Evolutionary conservation across 2,888 invertebrate genomes (phyloP), one percentile per base, ranked within the genome.

Genomic region (Lepeophtheirus nordmannii): DNA sequence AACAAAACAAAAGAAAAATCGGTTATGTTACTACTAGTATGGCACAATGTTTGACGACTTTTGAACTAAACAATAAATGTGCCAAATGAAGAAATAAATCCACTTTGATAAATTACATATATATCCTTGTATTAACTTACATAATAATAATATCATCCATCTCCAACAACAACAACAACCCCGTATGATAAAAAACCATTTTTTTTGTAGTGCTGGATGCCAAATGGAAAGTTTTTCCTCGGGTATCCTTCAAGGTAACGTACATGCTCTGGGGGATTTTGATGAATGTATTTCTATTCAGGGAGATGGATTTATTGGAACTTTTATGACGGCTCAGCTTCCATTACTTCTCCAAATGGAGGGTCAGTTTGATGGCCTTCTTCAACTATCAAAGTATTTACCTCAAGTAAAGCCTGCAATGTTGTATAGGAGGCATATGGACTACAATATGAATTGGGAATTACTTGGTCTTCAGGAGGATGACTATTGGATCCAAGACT

Each of bases 141-240:
- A n/a, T n/a, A n/a, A n/a, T n/a, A n/a, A n/a, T n/a, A n/a, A n/a
- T n/a, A n/a, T n/a, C n/a, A n/a, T n/a, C n/a, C n/a, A n/a, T n/a
- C n/a, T n/a, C n/a, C n/a, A n/a, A n/a, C n/a, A n/a, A n/a, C n/a
- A n/a, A n/a, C n/a, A n/a, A n/a, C n/a, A n/a, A n/a, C n/a, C n/a
- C n/a, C n/a, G n/a, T n/a, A n/a, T n/a, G n/a, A n/a, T n/a, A n/a
- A n/a, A n/a, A n/a, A n/a, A n/a, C n/a, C n/a, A n/a, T n/a, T n/a
- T n/a, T n/a, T n/a, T n/a, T n/a, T n/a, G n/a, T n/a, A 60, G 60
- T 60, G 60, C 37, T 23, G 10, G 60, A 60, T 60, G 60, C 60
- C 1, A 60, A 30, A 1, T 10, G 60, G 22, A 60, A 60, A 14
- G n/a, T n/a, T 60, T 60, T 46, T 46, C 53, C 11, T 60, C 60